phyloP scores from a whole-genome alignment of 2,888 invertebrate species.

The Drosophila siamana region DNA sequence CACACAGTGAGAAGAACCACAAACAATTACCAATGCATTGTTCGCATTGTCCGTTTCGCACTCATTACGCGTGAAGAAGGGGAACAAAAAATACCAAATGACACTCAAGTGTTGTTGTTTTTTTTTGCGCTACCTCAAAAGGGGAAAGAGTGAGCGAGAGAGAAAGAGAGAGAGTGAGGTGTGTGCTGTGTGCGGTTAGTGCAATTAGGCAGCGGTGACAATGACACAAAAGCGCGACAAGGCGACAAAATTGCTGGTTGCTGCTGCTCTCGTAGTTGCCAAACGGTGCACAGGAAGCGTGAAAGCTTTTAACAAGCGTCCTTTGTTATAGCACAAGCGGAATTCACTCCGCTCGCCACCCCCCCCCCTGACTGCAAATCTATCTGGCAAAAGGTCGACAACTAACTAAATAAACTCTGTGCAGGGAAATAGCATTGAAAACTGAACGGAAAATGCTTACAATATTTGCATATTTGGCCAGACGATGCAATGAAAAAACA shows the following conservation, averaged over 20 bases:
- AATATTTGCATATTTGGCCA: conserved; percentile 68
- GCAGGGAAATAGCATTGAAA: conserved; percentile 47
- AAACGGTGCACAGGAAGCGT: conserved; percentile 50
- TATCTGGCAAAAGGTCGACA: conserved; percentile 18
- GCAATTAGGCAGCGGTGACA: conserved; percentile 79
- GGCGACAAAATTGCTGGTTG: conserved; percentile 54
- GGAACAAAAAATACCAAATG: conserved; percentile 42
- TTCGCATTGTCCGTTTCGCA: conserved; percentile 62
- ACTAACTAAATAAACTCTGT: conserved; percentile 23
- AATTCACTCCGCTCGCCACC: neutral
- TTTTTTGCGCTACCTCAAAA: conserved; percentile 18
- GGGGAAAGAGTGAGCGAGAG: neutral
- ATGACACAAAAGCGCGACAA: conserved; percentile 78
- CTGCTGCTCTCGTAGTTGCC: conserved; percentile 12
- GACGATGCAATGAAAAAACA: conserved; percentile 23
- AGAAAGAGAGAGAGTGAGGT: conserved; percentile 15
- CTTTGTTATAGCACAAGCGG: conserved; percentile 53
- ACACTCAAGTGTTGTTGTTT: conserved; percentile 70
- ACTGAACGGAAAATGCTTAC: conserved; percentile 48
- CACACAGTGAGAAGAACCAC: conserved; percentile 42
- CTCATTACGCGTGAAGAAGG: conserved; percentile 52
- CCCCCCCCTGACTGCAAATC: conserved; percentile 2
- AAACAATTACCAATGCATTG: conserved; percentile 75
- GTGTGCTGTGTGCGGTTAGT: conserved; percentile 56
- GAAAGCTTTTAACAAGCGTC: conserved; percentile 65